Evolutionary conservation across 2,797 vertebrate genomes (phyloP).

Genomic region (Hapalemur alaotrensis): DNA sequence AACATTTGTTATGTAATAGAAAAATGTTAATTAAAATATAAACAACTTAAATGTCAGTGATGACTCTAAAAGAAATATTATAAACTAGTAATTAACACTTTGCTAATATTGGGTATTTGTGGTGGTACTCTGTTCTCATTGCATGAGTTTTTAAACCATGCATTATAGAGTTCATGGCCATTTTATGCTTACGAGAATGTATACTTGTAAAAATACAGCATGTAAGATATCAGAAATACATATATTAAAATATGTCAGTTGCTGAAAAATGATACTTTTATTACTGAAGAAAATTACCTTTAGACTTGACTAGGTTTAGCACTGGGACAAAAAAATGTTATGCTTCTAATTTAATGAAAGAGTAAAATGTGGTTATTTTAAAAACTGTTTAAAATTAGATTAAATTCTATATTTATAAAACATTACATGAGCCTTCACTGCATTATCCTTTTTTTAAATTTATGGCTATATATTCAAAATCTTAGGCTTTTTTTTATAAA

Average conservation of each 20-base stretch:
- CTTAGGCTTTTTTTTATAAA: not conserved
- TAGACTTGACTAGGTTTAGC: slow-evolving; percentile 9
- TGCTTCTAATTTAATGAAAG: slow-evolving; percentile 27
- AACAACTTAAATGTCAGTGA: not conserved
- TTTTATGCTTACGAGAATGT: not conserved
- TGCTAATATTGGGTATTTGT: not conserved
- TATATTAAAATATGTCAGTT: not conserved
- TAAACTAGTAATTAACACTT: not conserved
- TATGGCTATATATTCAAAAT: not conserved
- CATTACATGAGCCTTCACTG: not conserved
- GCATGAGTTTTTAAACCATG: not conserved
- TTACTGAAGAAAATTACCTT: slow-evolving; percentile 17
- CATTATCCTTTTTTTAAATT: slow-evolving; percentile 13
- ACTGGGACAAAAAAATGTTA: not conserved
- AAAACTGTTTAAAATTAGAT: slow-evolving; percentile 18
- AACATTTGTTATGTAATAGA: not conserved
- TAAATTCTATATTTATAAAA: slow-evolving; percentile 15
- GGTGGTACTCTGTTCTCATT: not conserved
- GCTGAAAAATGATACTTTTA: slow-evolving; percentile 9
- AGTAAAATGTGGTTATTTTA: not conserved
- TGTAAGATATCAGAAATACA: not conserved
- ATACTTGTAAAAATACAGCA: not conserved
- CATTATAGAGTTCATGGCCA: not conserved
- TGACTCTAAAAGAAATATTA: not conserved
- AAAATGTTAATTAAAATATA: slow-evolving; percentile 13